Conservation (phyloP, 2,113 vertebrate genomes). For the Leucosticte australis region DNA sequence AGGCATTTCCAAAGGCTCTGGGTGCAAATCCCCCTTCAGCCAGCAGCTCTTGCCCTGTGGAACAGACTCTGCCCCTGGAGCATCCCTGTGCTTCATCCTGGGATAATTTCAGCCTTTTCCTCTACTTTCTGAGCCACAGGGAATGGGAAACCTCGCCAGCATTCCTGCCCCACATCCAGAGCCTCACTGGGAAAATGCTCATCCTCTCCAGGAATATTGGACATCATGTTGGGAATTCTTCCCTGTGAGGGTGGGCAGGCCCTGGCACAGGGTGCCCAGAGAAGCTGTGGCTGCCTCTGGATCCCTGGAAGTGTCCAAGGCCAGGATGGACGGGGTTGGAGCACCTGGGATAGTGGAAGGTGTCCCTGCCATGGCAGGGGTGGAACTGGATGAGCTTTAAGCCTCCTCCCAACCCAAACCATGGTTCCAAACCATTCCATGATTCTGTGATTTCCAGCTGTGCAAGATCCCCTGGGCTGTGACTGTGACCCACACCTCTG, state of each 20-base stretch:
- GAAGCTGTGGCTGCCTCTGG: neutral
- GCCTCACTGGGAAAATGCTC: neutral
- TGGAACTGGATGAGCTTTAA: rapidly evolving
- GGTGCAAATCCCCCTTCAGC: neutral
- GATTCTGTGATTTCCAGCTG: neutral
- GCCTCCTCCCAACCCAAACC: neutral
- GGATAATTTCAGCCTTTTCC: neutral
- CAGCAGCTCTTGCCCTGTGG: neutral
- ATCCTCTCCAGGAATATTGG: neutral
- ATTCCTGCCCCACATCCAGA: neutral
- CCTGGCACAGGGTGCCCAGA: neutral
- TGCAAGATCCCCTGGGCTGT: neutral
- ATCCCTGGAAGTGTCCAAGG: neutral
- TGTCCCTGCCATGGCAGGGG: neutral
- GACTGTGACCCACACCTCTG: neutral
- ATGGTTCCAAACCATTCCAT: neutral
- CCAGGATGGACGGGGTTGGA: rapidly evolving
- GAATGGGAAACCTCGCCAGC: neutral
- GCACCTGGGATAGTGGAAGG: rapidly evolving
- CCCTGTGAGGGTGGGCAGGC: rapidly evolving
- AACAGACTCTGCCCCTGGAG: neutral
- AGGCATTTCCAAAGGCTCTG: neutral
- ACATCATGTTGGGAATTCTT: rapidly evolving
- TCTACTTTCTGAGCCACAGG: neutral
- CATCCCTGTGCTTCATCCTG: neutral